phyloP scores from a whole-genome alignment of 2,113 vertebrate genomes.

The Phycodurus eques region DNA sequence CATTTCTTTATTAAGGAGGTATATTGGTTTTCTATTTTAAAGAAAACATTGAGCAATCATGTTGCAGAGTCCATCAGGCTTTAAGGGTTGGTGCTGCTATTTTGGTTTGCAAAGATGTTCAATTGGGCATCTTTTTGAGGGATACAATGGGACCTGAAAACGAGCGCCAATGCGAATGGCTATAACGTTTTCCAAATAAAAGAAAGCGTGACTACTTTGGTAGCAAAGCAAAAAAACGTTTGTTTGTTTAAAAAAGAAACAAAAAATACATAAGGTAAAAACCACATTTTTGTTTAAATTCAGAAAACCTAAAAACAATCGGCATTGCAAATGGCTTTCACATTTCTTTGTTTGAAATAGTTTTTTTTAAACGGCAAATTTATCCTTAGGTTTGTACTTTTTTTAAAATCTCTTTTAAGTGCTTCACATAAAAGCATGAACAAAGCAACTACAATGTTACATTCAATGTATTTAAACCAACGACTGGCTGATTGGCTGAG shows the following conservation, averaged over 20 bases:
- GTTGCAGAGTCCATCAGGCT: no score
- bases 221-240: neutral
- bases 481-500: constrained; percentile 40
- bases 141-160: no score
- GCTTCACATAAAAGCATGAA: constrained; percentile 61
- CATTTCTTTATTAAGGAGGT: no score
- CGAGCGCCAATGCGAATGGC: no score
- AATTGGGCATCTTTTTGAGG: no score
- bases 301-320: neutral
- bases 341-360: neutral
- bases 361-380: constrained; percentile 40
- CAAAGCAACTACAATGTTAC: constrained; percentile 67
- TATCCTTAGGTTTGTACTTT: constrained; percentile 35
- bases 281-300: neutral
- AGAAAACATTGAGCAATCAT: no score
- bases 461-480: constrained; percentile 66
- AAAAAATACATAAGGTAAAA: no score
- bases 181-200: no score
- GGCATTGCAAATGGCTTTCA: neutral
- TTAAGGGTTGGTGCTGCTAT: no score
- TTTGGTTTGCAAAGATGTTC: no score
- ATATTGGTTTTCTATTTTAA: no score
- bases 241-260: no score
- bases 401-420: constrained; percentile 19
- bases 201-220: neutral